Conservation (phyloP, 2,113 vertebrate species). For the Tonatia bakeri region DNA sequence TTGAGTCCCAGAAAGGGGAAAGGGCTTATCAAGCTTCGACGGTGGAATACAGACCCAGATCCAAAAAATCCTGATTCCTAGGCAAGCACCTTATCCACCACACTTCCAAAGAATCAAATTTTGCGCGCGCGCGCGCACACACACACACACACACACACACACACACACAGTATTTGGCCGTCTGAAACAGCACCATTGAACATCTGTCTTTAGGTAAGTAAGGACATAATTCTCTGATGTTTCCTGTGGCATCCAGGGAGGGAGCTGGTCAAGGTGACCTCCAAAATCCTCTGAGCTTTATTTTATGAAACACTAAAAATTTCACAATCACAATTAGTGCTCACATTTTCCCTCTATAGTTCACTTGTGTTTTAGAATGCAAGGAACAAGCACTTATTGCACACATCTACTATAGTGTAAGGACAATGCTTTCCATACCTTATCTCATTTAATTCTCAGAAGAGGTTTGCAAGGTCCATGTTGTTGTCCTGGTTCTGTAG, state of each 20-base stretch:
- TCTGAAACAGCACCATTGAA: background rate
- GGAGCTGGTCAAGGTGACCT: background rate
- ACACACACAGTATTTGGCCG: background rate
- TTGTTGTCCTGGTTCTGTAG: background rate
- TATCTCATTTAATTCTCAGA: background rate
- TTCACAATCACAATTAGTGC: background rate
- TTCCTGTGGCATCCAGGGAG: background rate
- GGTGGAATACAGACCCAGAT: background rate
- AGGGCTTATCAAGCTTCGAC: background rate
- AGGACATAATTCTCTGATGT: background rate
- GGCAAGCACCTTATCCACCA: background rate
- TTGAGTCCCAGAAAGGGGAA: background rate
- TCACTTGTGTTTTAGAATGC: background rate
- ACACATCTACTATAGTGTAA: background rate
- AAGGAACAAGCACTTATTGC: background rate
- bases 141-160: no score
- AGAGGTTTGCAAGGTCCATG: background rate
- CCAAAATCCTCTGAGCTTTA: background rate
- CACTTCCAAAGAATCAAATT: background rate
- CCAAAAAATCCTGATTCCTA: background rate
- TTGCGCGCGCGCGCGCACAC: background rate
- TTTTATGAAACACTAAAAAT: background rate
- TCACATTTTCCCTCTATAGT: background rate
- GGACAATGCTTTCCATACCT: background rate
- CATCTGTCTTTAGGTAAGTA: background rate